Conservation (phyloP, 2,797 vertebrate species). For the Buphagus erythrorhynchus region DNA sequence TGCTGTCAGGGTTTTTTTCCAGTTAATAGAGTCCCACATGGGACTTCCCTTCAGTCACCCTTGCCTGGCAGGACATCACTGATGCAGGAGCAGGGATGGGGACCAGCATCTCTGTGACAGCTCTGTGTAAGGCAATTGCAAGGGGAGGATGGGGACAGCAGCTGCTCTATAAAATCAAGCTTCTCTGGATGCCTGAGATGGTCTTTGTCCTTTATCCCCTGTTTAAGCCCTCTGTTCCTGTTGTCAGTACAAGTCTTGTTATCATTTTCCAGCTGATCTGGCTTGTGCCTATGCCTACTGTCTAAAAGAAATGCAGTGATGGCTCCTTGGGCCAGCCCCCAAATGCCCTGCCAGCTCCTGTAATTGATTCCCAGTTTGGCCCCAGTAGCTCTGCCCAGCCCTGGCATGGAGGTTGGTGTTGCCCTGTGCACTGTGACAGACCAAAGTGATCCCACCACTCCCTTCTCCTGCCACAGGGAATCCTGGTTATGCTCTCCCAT, state of each 20-base stretch:
- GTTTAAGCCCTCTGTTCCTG: not conserved
- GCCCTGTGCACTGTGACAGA: not conserved
- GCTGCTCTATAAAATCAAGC: not conserved
- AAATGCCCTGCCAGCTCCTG: not conserved
- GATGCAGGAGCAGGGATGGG: not conserved
- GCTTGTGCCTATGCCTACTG: not conserved
- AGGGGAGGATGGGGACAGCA: not conserved
- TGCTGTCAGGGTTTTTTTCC: not conserved
- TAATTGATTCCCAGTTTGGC: not conserved
- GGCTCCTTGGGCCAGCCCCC: not conserved
- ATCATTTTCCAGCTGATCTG: not conserved
- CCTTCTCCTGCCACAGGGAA: not conserved
- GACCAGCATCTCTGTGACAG: not conserved
- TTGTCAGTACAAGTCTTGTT: not conserved
- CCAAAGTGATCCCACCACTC: not conserved
- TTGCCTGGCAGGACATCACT: not conserved
- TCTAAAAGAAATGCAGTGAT: not conserved
- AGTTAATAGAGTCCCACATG: not conserved
- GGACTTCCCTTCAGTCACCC: not conserved
- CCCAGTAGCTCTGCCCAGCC: not conserved
- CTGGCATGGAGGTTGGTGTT: not conserved
- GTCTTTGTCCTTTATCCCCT: not conserved
- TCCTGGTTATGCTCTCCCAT: not conserved
- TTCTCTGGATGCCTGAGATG: not conserved
- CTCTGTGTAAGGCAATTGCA: not conserved